Conservation (phyloP, 2,113 vertebrate genomes). For the Indicator maculatus region DNA sequence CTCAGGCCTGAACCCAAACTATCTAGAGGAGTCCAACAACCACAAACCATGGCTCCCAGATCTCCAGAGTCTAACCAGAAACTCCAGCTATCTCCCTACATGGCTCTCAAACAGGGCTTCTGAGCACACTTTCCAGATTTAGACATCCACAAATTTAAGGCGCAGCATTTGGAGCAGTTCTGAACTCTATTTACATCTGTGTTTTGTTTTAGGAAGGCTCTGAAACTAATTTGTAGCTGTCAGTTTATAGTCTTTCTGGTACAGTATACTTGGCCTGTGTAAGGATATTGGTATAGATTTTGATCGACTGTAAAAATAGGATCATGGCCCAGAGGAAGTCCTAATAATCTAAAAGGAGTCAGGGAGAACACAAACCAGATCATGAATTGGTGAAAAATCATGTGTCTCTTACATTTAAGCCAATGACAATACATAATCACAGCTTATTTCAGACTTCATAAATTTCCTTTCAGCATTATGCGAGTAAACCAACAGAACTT, state of each 20-base stretch:
- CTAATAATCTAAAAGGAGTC: conserved; percentile 11
- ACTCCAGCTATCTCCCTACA: neutral
- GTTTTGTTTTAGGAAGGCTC: conserved; percentile 45
- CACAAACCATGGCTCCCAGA: neutral
- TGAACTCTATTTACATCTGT: conserved; percentile 33
- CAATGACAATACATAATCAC: neutral
- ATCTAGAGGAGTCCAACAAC: neutral
- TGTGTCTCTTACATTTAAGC: neutral
- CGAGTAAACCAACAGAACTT: neutral
- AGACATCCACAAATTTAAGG: neutral
- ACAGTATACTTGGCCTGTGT: neutral
- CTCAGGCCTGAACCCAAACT: neutral
- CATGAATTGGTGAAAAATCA: neutral
- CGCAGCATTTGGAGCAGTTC: neutral
- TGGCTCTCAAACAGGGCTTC: neutral
- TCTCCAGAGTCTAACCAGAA: neutral
- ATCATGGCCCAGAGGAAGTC: conserved; percentile 33
- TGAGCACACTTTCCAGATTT: neutral
- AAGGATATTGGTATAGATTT: conserved; percentile 30
- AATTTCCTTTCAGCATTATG: neutral
- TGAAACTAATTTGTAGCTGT: conserved; percentile 52
- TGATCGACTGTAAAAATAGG: conserved; percentile 57
- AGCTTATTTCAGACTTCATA: neutral
- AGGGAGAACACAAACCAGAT: neutral
- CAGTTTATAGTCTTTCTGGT: conserved; percentile 36